phyloP scores from a whole-genome alignment of 2,888 invertebrate species.

The Pseudeuparius sepicola region DNA sequence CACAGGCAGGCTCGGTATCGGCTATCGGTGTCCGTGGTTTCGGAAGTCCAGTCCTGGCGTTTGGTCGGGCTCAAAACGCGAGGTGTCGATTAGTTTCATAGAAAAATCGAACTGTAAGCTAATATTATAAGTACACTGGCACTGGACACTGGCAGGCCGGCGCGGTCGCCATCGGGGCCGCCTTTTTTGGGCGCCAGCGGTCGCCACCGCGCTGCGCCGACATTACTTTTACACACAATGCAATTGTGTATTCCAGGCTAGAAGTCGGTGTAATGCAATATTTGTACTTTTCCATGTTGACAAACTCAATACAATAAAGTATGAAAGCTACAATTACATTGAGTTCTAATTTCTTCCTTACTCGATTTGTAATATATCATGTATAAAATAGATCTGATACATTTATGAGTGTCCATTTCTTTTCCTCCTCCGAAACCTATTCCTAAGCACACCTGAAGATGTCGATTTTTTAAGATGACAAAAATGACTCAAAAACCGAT shows the following conservation, averaged over 20 bases:
- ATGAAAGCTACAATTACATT: conserved; percentile 42
- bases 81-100: conserved; percentile 29
- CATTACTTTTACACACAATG: conserved; percentile 32
- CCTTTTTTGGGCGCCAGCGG: background rate
- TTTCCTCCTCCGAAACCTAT: too few species aligned
- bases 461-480: too few species aligned
- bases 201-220: background rate
- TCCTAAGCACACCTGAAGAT: too few species aligned
- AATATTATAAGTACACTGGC: conserved; percentile 33
- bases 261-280: conserved; percentile 48
- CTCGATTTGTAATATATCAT: too few species aligned
- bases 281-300: conserved; percentile 55
- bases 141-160: conserved; percentile 36
- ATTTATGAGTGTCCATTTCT: too few species aligned
- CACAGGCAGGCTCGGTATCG: too few species aligned
- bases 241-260: conserved; percentile 41
- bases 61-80: too few species aligned
- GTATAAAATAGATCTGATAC: too few species aligned
- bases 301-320: conserved; percentile 48
- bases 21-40: too few species aligned
- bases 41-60: too few species aligned
- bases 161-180: background rate
- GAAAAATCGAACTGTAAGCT: conserved; percentile 21
- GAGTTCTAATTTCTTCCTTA: too few species aligned
- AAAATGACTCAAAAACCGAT: too few species aligned